Percentiles rank a stretch among this genome's conserved stretches.
Evolutionary conservation across 2,113 vertebrate genomes (phyloP).

Genomic region (Amia ocellicauda): DNA sequence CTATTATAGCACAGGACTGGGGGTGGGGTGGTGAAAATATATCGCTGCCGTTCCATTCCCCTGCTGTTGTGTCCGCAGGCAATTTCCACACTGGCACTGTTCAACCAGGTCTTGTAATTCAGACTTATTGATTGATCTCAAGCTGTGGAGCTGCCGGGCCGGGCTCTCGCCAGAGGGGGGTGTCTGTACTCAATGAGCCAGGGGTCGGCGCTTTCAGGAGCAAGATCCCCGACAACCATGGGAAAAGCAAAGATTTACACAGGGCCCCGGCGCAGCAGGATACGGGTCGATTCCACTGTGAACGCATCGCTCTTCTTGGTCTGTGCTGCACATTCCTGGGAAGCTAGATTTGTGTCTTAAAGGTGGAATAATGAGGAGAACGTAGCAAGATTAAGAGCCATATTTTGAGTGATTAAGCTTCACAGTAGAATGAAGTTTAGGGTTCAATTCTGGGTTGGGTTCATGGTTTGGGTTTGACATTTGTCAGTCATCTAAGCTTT

Average conservation of each 20-base stretch:
- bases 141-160: constrained; percentile 40
- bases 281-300: constrained; percentile 2
- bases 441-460: too few species aligned
- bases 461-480: too few species aligned
- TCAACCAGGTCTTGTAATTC: constrained; percentile 57
- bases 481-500: too few species aligned
- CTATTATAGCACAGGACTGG: background rate
- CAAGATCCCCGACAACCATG: background rate
- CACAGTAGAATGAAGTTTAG: too few species aligned
- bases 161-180: constrained; percentile 45
- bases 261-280: background rate
- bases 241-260: constrained; percentile 11
- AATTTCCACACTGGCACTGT: constrained; percentile 48
- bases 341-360: too few species aligned
- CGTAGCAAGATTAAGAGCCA: too few species aligned
- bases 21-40: constrained; percentile 7
- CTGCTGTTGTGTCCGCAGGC: constrained; percentile 27
- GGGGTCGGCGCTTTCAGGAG: background rate
- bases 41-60: constrained; percentile 11
- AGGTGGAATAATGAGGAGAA: too few species aligned
- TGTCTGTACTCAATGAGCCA: background rate
- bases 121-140: constrained; percentile 57
- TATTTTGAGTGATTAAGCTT: too few species aligned
- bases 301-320: too few species aligned
- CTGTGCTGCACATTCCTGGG: too few species aligned